A percentile compares a stretch with the other conserved stretches of the same genome.
These are phyloP conservation scores for Entomobrya proxima DNA, from an alignment of 2,888 invertebrate species.

Conservation along the genomic window DNA sequence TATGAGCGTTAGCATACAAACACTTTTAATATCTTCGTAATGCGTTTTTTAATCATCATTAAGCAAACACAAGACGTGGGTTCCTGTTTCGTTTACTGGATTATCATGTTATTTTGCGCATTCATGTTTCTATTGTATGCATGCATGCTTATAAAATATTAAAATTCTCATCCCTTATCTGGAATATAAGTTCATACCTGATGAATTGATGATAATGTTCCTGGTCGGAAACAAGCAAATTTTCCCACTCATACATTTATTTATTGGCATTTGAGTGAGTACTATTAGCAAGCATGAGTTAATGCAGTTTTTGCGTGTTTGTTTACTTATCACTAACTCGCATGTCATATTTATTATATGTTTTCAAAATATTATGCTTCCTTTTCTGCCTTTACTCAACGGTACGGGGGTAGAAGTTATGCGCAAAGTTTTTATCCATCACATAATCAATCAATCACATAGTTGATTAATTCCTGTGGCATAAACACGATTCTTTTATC, in stretches of 20 bases:
- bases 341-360: no score
- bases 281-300: neutral
- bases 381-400: no score
- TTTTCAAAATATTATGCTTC: no score
- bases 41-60: slow-evolving; percentile 40
- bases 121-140: neutral
- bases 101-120: neutral
- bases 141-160: neutral
- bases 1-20: neutral
- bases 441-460: no score
- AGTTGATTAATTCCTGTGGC: no score
- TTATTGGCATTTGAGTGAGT: neutral
- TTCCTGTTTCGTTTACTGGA: neutral
- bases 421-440: no score
- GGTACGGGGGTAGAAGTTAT: no score
- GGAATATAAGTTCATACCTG: neutral
- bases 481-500: no score
- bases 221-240: neutral
- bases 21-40: slow-evolving; percentile 20
- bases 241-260: slow-evolving; percentile 19
- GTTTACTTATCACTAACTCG: no score
- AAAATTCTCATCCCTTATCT: neutral
- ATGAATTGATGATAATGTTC: neutral
- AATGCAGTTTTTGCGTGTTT: neutral
- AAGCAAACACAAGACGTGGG: neutral